Conservation (phyloP, 2,113 vertebrate species). For the Hypanus sabinus region DNA sequence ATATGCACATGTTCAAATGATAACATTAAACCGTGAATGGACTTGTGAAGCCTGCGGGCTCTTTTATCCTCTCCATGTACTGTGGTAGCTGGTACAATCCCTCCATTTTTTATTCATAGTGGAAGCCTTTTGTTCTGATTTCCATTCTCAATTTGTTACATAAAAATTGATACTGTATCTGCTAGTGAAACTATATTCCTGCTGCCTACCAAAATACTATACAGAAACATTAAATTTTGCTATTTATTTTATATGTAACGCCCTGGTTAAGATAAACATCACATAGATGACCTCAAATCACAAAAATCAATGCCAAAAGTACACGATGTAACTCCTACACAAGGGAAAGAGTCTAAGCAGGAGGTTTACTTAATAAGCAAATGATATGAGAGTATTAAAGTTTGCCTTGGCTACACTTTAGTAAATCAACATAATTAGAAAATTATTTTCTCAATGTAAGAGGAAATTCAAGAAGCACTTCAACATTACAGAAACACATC, state of each 20-base stretch:
- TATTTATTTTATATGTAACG: not conserved
- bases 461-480: not conserved
- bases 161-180: not conserved
- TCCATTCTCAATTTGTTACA: not conserved
- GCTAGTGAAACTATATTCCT: not conserved
- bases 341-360: not conserved
- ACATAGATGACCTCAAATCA: not conserved
- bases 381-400: not conserved
- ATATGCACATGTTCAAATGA: not conserved
- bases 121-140: not conserved
- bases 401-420: not conserved
- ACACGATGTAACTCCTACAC: not conserved
- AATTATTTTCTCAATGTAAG: not conserved
- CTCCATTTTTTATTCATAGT: not conserved
- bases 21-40: not conserved
- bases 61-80: not conserved
- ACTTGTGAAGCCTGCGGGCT: not conserved
- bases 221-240: not conserved
- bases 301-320: not conserved
- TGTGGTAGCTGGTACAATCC: not conserved
- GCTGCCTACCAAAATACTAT: not conserved
- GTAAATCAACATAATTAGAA: conserved; percentile 9
- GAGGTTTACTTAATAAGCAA: conserved; percentile 1
- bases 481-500: not conserved
- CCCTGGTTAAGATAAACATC: not conserved